Evolutionary conservation across 2,888 invertebrate genomes (phyloP).

Genomic region (Tetranychus truncatus): DNA sequence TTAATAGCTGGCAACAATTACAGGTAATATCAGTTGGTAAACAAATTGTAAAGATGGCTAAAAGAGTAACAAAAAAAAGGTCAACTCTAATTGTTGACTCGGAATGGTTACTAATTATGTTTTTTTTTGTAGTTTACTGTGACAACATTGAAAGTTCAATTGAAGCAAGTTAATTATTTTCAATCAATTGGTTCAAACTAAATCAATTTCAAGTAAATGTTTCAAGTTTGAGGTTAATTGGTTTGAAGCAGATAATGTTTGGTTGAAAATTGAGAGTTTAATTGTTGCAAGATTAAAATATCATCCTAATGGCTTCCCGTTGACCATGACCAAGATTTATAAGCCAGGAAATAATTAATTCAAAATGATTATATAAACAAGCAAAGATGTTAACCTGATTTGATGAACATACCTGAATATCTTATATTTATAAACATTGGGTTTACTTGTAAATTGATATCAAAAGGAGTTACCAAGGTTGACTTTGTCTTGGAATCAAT

Average conservation of each 20-base stretch:
- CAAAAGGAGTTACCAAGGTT: too few species aligned
- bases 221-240: background rate
- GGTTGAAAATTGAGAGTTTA: background rate
- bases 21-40: too few species aligned
- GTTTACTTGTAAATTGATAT: too few species aligned
- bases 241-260: background rate
- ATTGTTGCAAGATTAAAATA: background rate
- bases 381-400: background rate
- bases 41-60: too few species aligned
- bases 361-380: background rate
- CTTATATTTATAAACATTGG: too few species aligned
- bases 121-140: too few species aligned
- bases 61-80: too few species aligned
- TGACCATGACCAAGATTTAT: background rate
- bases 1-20: too few species aligned
- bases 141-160: too few species aligned
- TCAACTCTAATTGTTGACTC: too few species aligned
- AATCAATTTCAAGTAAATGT: background rate
- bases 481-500: too few species aligned
- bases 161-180: background rate
- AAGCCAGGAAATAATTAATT: background rate
- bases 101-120: too few species aligned
- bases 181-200: background rate
- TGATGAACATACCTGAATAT: background rate
- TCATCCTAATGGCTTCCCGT: background rate